Base-by-base conservation (phyloP, 2,113 vertebrate genomes). In the Cyphomyrus discorhynchus region DNA sequence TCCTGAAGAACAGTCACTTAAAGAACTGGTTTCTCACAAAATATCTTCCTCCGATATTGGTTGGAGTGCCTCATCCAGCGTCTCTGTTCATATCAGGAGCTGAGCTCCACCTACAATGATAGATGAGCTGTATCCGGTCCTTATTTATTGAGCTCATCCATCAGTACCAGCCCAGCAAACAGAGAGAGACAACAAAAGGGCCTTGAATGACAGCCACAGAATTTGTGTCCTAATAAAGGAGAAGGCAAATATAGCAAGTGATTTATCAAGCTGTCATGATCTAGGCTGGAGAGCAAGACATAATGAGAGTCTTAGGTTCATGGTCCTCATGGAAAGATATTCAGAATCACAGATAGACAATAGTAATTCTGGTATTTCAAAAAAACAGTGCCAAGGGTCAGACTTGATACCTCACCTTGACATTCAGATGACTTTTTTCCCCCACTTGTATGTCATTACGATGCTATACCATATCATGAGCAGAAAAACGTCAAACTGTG, bases 201-300 rank as follows among this genome's bases (percentile, higher is more conserved):
- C 85, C 74, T 62, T 90, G 90, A 91, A 86, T 90, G 92, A 93
- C 91, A 90, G 89, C 21, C 86, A 86, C 86, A 88, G 88, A 90
- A 92, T 94, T 91, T 92, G 93, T 92, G 90, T 88, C 90, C 92
- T 92, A 94, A 94, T 92, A 93, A 94, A 92, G 82, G 90, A 90
- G 91, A 92, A 94, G 90, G 91, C 92, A 91, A 93, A 93, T 93
- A 93, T 91, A 93, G 91, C 85, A 31, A 74, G 90, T 53, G 85
- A 94, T 94, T 92, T 89, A 91, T 94, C 92, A 93, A 91, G 88
- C 88, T 93, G 92, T 90, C 90, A 87, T 52, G 49, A 87, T 89
- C 35, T 42, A n/a, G 86, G 77, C 84, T 53, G 86, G 86, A 91
- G 86, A 89, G 74, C 53, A 42, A 52, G 70, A 89, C 90, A 91